Base-by-base conservation (phyloP, 2,797 vertebrate species). In the Phataginus tricuspis region DNA sequence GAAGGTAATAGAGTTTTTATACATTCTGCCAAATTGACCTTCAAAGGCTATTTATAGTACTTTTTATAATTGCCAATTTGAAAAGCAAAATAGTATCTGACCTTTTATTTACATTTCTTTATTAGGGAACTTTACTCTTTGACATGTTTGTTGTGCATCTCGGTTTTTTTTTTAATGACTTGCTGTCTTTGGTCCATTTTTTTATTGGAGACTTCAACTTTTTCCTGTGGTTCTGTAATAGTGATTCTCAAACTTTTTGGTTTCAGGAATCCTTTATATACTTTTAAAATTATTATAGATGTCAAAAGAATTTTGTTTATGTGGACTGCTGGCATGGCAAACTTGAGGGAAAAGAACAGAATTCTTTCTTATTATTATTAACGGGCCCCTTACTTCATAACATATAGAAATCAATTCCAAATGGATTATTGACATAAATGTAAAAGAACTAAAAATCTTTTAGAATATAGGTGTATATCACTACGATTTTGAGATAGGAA, bases 1-100 rank as follows among this genome's bases (percentile, higher is more conserved):
- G 93, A 95, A 85, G 37, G 39, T 95, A 89, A 91, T 2, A 61
- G 13, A 7, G 64, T 93, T 96, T 86, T 93, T 39, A 90, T 63
- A 53, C 27, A 72, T 61, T 80, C 27, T 92, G 80, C 45, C 74
- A 90, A 61, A 71, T 12, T 83, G 74, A 21, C 51, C 68, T 89
- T 91, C 29, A 66, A 74, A 90, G n/a, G 45, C 31, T 77, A 85
- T 49, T 86, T 75, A 82, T 75, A 80, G 72, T 51, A 69, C 7
- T 87, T 91, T 69, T 84, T 53, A 84, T 74, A 91, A 83, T 42
- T 45, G 16, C 78, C 69, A 71, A 83, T 74, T 64, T 96, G 64
- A 90, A 89, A 78, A 78, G 87, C 19, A 82, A 78, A 84, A 72
- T 55, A 71, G 21, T 66, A 84, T 31, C 49, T 88, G 89, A 83